Evolutionary conservation across 2,888 invertebrate species (phyloP).

Genomic region (Horisme vitalbata): DNA sequence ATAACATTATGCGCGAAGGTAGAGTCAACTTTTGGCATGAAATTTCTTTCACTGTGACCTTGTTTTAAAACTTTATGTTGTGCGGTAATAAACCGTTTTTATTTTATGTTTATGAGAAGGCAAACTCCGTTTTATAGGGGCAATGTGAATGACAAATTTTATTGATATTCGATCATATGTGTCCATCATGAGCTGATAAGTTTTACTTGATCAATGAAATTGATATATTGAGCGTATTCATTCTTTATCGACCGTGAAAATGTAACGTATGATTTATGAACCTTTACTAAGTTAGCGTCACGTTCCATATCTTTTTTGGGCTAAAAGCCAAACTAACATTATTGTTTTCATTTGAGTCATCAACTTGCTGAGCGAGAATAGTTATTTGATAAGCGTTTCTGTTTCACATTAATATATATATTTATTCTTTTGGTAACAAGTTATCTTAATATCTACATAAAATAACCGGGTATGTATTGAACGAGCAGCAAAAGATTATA

Average conservation of each 20-base stretch:
- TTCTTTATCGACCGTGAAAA: conserved; percentile 33
- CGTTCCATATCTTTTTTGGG: conserved; percentile 31
- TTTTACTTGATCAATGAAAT: conserved; percentile 38
- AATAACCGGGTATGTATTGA: too few species aligned
- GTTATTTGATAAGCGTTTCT: neutral
- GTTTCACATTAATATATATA: conserved; percentile 1
- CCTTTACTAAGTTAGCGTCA: conserved; percentile 29
- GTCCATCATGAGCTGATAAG: conserved; percentile 37
- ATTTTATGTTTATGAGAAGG: conserved; percentile 63
- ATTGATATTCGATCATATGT: conserved; percentile 50
- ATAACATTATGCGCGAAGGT: conserved; percentile 26
- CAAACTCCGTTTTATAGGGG: conserved; percentile 52
- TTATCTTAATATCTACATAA: too few species aligned
- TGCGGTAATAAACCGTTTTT: conserved; percentile 61
- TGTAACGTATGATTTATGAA: conserved; percentile 32
- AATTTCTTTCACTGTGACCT: conserved; percentile 59
- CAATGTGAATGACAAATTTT: conserved; percentile 53
- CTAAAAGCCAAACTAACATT: conserved; percentile 30
- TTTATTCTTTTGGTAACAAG: too few species aligned
- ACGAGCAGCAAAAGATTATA: too few species aligned
- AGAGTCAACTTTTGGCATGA: conserved; percentile 56
- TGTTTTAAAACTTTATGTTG: conserved; percentile 59
- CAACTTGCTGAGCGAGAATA: conserved; percentile 9
- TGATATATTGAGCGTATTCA: conserved; percentile 34
- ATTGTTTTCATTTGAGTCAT: conserved; percentile 29